A percentile compares a stretch with the other conserved stretches of the same genome.
phyloP scores from a whole-genome alignment of 2,113 vertebrate species.

The Heliornis fulica region DNA sequence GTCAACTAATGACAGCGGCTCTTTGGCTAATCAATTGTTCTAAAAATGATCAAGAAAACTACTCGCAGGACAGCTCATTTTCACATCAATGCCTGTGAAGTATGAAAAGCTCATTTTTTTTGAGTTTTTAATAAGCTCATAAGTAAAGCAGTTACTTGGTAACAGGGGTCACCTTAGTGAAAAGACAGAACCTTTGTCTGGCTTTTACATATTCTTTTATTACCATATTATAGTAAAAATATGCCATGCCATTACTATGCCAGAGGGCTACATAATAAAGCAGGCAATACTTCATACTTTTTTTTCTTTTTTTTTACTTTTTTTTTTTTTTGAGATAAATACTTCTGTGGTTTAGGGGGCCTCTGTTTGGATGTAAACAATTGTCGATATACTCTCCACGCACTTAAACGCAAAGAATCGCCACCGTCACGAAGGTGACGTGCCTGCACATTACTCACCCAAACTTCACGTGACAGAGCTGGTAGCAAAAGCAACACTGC shows the following conservation, averaged over 20 bases:
- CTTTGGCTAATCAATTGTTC: constrained; percentile 88
- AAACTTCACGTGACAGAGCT: background rate
- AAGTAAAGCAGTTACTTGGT: constrained; percentile 87
- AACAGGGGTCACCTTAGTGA: constrained; percentile 86
- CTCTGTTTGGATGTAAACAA: constrained; percentile 61
- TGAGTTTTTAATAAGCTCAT: constrained; percentile 89
- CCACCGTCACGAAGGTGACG: background rate
- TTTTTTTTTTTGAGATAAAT: constrained; percentile 56
- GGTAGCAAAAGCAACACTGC: background rate
- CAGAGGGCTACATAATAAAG: constrained; percentile 80
- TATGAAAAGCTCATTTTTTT: constrained; percentile 88
- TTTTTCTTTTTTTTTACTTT: background rate
- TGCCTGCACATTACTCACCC: background rate
- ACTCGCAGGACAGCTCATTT: constrained; percentile 83
- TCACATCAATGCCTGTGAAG: constrained; percentile 86
- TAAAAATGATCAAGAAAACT: constrained; percentile 88
- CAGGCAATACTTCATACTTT: constrained; percentile 63
- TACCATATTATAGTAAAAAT: constrained; percentile 83
- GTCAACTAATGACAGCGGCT: constrained; percentile 85
- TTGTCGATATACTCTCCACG: background rate
- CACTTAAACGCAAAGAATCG: constrained; percentile 40
- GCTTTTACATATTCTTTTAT: constrained; percentile 83
- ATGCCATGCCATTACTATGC: constrained; percentile 73
- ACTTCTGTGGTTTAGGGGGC: constrained; percentile 30
- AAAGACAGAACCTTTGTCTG: constrained; percentile 81